A percentile compares a stretch with the other conserved stretches of the same genome.
Evolutionary conservation across 1,140 invertebrate species (phyloP).

Genomic region (Oppia nitens): DNA sequence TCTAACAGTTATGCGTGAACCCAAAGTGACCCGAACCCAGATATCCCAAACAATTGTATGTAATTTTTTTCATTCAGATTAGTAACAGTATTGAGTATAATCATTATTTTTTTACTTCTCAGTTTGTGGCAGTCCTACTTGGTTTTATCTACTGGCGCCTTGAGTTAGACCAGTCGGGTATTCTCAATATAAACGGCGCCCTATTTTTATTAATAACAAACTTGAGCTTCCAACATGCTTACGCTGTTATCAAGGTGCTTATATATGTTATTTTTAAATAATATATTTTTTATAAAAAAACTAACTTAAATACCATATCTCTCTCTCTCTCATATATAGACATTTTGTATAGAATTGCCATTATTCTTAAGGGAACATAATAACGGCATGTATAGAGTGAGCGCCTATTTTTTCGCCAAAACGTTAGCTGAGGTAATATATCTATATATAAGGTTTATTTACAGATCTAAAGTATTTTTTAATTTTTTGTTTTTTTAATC

Average conservation of each 20-base stretch:
- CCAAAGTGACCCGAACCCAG: constrained; percentile 67
- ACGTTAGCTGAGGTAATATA: constrained; percentile 50
- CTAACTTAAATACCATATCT: too few species aligned
- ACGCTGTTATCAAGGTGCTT: constrained; percentile 68
- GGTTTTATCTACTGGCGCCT: constrained; percentile 78
- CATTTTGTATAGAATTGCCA: constrained; percentile 76
- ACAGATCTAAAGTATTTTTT: not conserved
- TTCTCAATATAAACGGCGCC: constrained; percentile 91
- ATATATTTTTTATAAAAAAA: constrained; percentile 2
- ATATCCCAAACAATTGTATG: constrained; percentile 71
- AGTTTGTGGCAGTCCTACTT: constrained; percentile 69
- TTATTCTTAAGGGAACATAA: constrained; percentile 78
- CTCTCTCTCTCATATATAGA: constrained; percentile 37
- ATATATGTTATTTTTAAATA: not conserved
- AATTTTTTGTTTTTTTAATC: not conserved
- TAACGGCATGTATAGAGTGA: constrained; percentile 77
- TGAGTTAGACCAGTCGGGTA: constrained; percentile 60
- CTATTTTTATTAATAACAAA: constrained; percentile 80
- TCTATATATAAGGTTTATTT: too few species aligned
- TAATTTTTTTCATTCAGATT: constrained; percentile 19
- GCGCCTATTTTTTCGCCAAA: constrained; percentile 77
- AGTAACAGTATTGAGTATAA: not conserved
- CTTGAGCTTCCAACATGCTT: constrained; percentile 82
- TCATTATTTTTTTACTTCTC: constrained; percentile 3
- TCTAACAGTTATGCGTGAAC: constrained; percentile 70